phyloP scores from a whole-genome alignment of 2,888 invertebrate species.

The Lymantria dispar region DNA sequence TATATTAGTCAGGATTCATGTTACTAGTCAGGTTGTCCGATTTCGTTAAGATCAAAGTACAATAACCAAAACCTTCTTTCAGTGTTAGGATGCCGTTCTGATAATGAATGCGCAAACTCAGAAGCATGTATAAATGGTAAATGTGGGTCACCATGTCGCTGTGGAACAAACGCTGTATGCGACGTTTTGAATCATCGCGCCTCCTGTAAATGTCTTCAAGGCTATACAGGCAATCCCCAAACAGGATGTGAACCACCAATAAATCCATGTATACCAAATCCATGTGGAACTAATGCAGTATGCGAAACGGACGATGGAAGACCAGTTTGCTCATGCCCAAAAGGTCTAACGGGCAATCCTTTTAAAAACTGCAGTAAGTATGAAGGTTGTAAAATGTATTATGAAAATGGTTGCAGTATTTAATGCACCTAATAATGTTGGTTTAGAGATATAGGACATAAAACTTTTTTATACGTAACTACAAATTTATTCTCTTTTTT shows the following conservation, averaged over 20 bases:
- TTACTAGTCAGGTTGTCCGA: background rate
- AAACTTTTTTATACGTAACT: no score
- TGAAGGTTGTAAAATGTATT: background rate
- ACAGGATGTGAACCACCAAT: constrained; percentile 87
- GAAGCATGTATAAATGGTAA: constrained; percentile 90
- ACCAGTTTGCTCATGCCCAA: constrained; percentile 94
- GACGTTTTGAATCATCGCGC: constrained; percentile 90
- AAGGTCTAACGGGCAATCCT: constrained; percentile 94
- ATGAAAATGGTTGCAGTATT: background rate
- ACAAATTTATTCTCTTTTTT: background rate
- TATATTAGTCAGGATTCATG: no score
- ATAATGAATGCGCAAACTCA: constrained; percentile 87
- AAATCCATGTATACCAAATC: constrained; percentile 91
- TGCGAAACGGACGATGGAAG: constrained; percentile 93
- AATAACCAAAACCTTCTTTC: background rate
- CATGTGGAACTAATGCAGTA: constrained; percentile 92
- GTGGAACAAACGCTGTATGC: constrained; percentile 91
- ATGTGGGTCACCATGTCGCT: constrained; percentile 90
- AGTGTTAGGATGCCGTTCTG: constrained; percentile 87
- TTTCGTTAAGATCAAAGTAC: background rate
- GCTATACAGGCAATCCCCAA: constrained; percentile 90
- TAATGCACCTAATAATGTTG: background rate
- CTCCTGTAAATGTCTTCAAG: constrained; percentile 91
- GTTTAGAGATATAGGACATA: no score
- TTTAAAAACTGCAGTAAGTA: constrained; percentile 94